Evolutionary conservation across 1,140 invertebrate genomes (phyloP).

Genomic region (Dendrolimus punctatus): DNA sequence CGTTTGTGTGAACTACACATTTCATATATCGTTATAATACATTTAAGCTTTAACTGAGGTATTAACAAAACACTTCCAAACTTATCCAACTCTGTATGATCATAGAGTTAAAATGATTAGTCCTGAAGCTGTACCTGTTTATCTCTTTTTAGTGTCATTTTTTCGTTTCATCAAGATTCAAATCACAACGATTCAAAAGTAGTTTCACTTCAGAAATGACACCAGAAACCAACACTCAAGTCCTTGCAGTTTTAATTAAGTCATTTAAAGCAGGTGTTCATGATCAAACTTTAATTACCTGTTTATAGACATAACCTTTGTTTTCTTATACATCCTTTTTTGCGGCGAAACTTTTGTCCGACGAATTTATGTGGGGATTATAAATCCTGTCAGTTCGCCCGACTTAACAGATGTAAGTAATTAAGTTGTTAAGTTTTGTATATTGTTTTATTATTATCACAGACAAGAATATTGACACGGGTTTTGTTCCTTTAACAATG

Average conservation of each 20-base stretch:
- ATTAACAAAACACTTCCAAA: too few species aligned
- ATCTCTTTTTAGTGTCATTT: too few species aligned
- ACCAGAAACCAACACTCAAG: not conserved
- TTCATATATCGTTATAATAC: too few species aligned
- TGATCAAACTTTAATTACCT: slow-evolving; percentile 52
- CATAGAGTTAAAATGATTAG: too few species aligned
- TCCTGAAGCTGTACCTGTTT: too few species aligned
- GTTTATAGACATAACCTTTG: slow-evolving; percentile 67
- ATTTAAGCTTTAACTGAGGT: too few species aligned
- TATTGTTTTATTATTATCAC: slow-evolving; percentile 42
- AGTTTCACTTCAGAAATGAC: too few species aligned
- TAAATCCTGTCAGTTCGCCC: slow-evolving; percentile 53
- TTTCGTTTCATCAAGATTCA: too few species aligned
- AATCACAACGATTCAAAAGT: too few species aligned
- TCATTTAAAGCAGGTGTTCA: slow-evolving; percentile 59
- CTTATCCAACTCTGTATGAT: too few species aligned
- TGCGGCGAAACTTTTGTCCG: slow-evolving; percentile 57
- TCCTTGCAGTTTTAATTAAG: slow-evolving; percentile 61
- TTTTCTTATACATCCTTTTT: slow-evolving; percentile 47
- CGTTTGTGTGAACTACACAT: too few species aligned
- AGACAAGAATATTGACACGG: not conserved
- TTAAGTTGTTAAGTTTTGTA: slow-evolving; percentile 63
- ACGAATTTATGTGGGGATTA: slow-evolving; percentile 59
- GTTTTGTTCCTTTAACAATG: not conserved
- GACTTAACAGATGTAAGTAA: slow-evolving; percentile 65